A percentile compares a stretch with the other conserved stretches of the same genome.
phyloP scores from a whole-genome alignment of 2,888 invertebrate species.

The Hydriomena furcata region DNA sequence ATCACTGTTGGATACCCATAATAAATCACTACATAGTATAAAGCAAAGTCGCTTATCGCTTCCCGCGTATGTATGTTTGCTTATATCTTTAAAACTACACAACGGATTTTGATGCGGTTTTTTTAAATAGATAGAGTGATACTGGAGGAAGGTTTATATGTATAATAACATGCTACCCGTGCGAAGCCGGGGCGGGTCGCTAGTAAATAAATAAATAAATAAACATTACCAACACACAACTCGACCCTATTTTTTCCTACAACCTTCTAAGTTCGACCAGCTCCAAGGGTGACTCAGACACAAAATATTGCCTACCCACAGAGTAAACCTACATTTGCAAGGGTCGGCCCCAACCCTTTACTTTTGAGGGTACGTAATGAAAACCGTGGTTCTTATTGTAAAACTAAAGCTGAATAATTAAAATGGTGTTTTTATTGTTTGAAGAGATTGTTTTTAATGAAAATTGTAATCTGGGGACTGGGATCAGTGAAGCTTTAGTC shows the following conservation, averaged over 20 bases:
- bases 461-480: constrained; percentile 6
- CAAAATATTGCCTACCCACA: constrained; percentile 27
- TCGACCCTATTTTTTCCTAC: background rate
- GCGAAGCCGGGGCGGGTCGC: too few relatives aligned
- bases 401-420: constrained; percentile 30
- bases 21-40: too few relatives aligned
- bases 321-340: constrained; percentile 21
- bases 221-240: constrained; percentile 1
- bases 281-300: constrained; percentile 9
- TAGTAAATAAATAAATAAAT: too few relatives aligned
- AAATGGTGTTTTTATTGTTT: constrained; percentile 24
- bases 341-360: constrained; percentile 28
- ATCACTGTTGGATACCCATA: too few relatives aligned
- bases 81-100: too few relatives aligned
- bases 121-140: too few relatives aligned
- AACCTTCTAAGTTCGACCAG: constrained; percentile 5
- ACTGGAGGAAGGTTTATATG: too few relatives aligned
- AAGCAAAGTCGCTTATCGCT: too few relatives aligned
- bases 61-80: too few relatives aligned
- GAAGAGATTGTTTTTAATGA: constrained; percentile 17
- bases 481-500: background rate
- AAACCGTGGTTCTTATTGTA: constrained; percentile 28
- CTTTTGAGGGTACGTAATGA: constrained; percentile 30
- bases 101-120: too few relatives aligned
- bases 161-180: too few relatives aligned